Evolutionary conservation across 1,140 invertebrate genomes (phyloP).

Genomic region (Streblospio benedicti): DNA sequence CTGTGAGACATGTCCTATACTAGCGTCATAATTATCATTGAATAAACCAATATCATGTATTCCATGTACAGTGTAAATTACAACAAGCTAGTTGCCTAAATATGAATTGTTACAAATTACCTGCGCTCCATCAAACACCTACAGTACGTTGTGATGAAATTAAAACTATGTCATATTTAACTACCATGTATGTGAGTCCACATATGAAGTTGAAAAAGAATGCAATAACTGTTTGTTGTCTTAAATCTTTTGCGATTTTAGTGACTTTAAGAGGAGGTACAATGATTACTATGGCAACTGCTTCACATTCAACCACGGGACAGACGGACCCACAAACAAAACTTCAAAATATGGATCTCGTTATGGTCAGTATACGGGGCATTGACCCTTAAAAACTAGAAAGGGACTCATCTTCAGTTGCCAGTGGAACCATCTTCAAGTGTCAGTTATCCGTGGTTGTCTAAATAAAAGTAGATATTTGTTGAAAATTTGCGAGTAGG

Average conservation of each 20-base stretch:
- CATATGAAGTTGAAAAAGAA: slow-evolving; percentile 12
- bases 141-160: too few species aligned
- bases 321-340: slow-evolving; percentile 3
- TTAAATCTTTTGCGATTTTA: slow-evolving; percentile 17
- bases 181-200: too few species aligned
- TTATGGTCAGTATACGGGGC: background rate
- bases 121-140: too few species aligned
- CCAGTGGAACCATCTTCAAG: background rate
- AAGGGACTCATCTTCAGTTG: background rate
- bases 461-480: too few species aligned
- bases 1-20: slow-evolving; percentile 8
- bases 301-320: slow-evolving; percentile 19
- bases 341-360: background rate
- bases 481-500: too few species aligned
- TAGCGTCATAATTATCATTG: too few species aligned
- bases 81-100: too few species aligned
- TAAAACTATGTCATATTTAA: too few species aligned
- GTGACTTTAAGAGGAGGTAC: slow-evolving; percentile 14
- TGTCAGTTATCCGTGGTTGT: too few species aligned
- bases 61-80: too few species aligned
- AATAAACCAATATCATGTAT: too few species aligned
- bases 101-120: too few species aligned
- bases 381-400: background rate
- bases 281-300: slow-evolving; percentile 18
- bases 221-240: slow-evolving; percentile 16